These are phyloP conservation scores for Paralinhomoeus sp. DNA, from an alignment of 2,888 invertebrate species.

Conservation along the genomic window DNA sequence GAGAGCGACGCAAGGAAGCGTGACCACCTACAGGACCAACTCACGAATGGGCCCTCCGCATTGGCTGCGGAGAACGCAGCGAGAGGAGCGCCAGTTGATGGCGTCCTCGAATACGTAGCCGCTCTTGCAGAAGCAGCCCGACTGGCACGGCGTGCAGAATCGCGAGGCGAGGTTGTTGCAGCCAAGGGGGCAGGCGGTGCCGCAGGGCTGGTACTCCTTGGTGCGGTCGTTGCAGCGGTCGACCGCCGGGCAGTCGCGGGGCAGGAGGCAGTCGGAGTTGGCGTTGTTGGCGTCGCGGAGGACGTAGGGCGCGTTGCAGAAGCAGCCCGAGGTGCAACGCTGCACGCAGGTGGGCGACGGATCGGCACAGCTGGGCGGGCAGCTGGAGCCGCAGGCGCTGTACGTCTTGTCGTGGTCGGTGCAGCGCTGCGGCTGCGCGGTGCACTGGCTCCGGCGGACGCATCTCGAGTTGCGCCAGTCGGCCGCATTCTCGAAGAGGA, in stretches of 20 bases:
- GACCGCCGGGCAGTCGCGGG: conserved; percentile 5
- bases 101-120: conserved; percentile 8
- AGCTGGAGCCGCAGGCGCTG: conserved; percentile 8
- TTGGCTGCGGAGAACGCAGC: no score
- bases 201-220: conserved; percentile 13
- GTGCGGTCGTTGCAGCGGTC: conserved; percentile 1
- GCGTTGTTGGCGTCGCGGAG: conserved; percentile 4
- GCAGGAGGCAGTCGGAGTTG: conserved; percentile 6
- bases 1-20: no score
- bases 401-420: conserved; percentile 1
- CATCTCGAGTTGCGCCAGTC: no score
- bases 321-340: conserved; percentile 6
- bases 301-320: conserved; percentile 8
- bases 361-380: conserved; percentile 4
- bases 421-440: not conserved
- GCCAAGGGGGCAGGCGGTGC: conserved; percentile 18
- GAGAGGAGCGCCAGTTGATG: conserved; percentile 5
- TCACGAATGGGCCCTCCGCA: no score
- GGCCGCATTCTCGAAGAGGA: no score
- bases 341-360: conserved; percentile 1
- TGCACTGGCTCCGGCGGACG: no score
- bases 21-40: no score
- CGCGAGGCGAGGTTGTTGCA: conserved; percentile 15
- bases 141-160: conserved; percentile 16
- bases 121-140: conserved; percentile 16